A percentile compares a stretch with the other conserved stretches of the same genome.
phyloP scores from a whole-genome alignment of 2,797 vertebrate genomes.

The Notoglanidium macrostoma region DNA sequence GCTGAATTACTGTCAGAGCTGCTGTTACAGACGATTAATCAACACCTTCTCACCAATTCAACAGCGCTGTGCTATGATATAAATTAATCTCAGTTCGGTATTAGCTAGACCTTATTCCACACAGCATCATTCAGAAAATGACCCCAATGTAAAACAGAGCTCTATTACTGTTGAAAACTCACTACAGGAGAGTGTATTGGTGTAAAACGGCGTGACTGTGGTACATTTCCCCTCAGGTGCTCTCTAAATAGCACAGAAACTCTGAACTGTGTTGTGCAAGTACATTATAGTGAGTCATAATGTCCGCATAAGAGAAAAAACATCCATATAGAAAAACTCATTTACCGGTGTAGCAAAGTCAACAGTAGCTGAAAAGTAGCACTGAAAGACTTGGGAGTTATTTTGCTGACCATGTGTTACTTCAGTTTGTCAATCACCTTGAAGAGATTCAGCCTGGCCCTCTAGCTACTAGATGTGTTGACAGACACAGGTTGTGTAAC shows the following conservation, averaged over 20 bases:
- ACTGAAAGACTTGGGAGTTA: constrained; percentile 3
- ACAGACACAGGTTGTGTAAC: constrained; percentile 34
- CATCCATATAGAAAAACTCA: not conserved
- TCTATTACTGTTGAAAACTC: not conserved
- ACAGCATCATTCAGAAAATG: not conserved
- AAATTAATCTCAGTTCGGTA: not conserved
- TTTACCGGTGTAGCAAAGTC: not conserved
- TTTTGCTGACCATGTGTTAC: not conserved
- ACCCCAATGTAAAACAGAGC: not conserved
- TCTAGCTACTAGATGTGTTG: constrained; percentile 4
- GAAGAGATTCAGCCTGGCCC: not conserved
- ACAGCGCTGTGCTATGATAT: not conserved
- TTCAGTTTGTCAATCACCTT: constrained; percentile 10
- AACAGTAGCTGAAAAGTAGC: not conserved
- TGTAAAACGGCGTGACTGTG: not conserved
- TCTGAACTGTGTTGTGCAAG: not conserved
- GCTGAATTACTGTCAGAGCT: not conserved
- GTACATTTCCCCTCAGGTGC: not conserved
- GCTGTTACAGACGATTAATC: constrained; percentile 1
- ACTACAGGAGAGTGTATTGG: not conserved
- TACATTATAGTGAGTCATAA: constrained; percentile 2
- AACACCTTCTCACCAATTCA: not conserved
- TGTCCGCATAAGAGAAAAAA: not conserved
- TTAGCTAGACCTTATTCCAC: not conserved
- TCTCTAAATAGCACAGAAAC: not conserved